Percentiles rank a stretch among this genome's conserved stretches.
Evolutionary conservation across 1,140 invertebrate genomes (phyloP).

Genomic region (Mylabris phalerata): DNA sequence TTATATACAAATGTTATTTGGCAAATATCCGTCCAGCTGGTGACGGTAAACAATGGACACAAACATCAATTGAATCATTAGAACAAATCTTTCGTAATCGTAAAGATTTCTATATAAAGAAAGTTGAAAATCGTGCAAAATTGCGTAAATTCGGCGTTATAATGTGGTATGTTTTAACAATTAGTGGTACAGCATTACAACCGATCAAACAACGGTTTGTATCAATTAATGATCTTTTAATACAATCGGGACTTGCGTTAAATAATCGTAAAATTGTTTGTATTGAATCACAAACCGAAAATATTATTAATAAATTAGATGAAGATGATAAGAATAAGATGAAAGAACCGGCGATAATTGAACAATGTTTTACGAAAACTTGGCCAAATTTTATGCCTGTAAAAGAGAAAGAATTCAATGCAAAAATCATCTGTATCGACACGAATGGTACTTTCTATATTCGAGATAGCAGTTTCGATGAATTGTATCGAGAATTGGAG

Average conservation of each 20-base stretch:
- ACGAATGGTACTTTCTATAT: constrained; percentile 22
- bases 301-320: background rate
- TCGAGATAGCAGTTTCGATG: constrained; percentile 7
- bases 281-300: background rate
- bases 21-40: constrained; percentile 25
- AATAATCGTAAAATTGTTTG: no score
- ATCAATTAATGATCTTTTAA: constrained; percentile 22
- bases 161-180: constrained; percentile 21
- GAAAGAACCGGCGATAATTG: constrained; percentile 5
- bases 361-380: background rate
- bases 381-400: constrained; percentile 22
- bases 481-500: constrained; percentile 2
- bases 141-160: constrained; percentile 2
- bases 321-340: background rate
- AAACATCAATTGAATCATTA: constrained; percentile 23
- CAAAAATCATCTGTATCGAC: constrained; percentile 21
- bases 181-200: constrained; percentile 19
- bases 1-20: constrained; percentile 20
- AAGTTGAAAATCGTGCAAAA: constrained; percentile 6
- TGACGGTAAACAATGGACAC: constrained; percentile 23
- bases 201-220: constrained; percentile 20
- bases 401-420: constrained; percentile 17
- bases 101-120: constrained; percentile 5
- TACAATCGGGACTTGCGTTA: constrained; percentile 21
- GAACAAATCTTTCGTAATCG: constrained; percentile 16